phyloP scores from a whole-genome alignment of 2,113 vertebrate species.

The Podilymbus podiceps region DNA sequence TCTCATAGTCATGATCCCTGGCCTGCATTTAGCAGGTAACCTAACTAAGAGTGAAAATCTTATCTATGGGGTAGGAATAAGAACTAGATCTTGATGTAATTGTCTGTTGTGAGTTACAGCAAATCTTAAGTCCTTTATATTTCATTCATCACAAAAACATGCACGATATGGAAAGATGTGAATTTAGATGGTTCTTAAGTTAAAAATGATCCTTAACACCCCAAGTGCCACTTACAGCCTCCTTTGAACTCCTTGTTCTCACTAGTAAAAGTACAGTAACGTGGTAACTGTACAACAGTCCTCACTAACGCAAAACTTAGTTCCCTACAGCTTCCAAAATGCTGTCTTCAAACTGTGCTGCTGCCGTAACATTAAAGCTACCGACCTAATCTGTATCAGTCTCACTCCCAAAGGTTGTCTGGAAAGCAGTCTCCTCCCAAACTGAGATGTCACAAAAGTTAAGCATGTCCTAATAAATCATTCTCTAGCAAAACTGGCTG shows the following conservation, averaged over 20 bases:
- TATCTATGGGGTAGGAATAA: background rate
- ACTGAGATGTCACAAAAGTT: background rate
- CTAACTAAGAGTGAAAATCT: background rate
- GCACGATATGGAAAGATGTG: background rate
- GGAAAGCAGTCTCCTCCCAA: background rate
- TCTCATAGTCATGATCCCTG: background rate
- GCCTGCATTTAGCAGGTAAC: background rate
- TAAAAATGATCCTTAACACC: background rate
- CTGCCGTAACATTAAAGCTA: background rate
- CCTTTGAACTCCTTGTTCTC: background rate
- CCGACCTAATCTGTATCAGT: background rate
- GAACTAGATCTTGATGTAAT: background rate
- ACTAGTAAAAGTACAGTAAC: background rate
- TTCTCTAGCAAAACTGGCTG: background rate
- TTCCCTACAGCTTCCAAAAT: background rate
- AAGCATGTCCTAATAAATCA: background rate
- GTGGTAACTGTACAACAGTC: background rate
- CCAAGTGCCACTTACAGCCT: background rate
- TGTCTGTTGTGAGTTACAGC: background rate
- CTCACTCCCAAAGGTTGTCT: background rate
- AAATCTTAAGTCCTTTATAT: background rate
- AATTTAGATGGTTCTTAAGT: background rate
- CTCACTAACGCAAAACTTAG: background rate
- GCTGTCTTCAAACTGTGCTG: background rate
- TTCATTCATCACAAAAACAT: background rate